Evolutionary conservation across 2,888 invertebrate genomes (phyloP), one percentile per base, ranked within the genome.

Genomic region (Drosophila longiperda): DNA sequence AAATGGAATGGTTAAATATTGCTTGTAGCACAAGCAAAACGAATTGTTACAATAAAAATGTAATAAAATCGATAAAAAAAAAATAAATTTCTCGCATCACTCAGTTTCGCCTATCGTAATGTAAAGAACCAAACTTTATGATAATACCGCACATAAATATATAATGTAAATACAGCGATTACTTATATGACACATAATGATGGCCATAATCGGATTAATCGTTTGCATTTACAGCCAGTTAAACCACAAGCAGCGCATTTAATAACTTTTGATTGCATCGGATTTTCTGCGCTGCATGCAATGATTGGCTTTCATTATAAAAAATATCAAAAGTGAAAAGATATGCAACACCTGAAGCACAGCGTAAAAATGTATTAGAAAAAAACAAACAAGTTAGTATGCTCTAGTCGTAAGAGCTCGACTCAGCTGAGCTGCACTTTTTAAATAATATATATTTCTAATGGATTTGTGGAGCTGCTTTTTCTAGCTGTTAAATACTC

Each of bases 221-320:
- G 80, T 36, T 38, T 48, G 42, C 32, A 33, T 65, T 80, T 59
- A 72, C 65, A 72, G 50, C 23, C 76, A 63, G 54, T 78, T 72
- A 33, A 76, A 48, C 73, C 80, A 52, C 76, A 65, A 29, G n/a
- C 55, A 49, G 67, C 29, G 53, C 73, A 80, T 76, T 78, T 75
- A 80, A 63, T 67, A 67, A 66, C 64, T 64, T 64, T 80, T 66
- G 66, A 83, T 80, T 81, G 78, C 55, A 54, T 34, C 62, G 26
- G 53, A 20, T 33, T 20, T 53, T 15, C 29, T 32, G 42, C 50
- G 53, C 48, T 54, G 53, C 73, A 73, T 55, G 68, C 59, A 61
- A 80, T 64, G 66, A 77, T 82, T 82, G 78, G 57, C 62, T 64
- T 66, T 53, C 64, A 69, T 59, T 6, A 52, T 32, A 54, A 33